These are phyloP conservation scores for Conops quadrifasciatus DNA, from an alignment of 2,888 invertebrate species.

Conservation along the genomic window DNA sequence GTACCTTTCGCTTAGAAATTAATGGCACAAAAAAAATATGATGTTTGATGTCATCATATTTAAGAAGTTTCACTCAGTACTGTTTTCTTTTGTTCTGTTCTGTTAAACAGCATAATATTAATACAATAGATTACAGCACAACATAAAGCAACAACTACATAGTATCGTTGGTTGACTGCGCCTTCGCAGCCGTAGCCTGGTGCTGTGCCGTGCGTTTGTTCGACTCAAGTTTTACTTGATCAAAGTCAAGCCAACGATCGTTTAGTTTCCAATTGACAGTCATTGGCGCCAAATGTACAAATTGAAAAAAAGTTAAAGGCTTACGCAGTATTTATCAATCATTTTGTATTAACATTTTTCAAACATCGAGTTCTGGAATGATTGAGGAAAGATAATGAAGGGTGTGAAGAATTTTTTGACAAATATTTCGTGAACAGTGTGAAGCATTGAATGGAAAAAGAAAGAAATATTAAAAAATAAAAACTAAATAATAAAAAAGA, in stretches of 20 bases:
- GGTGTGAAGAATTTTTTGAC: no score
- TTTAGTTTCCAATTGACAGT: conserved; percentile 30
- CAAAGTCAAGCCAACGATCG: neutral
- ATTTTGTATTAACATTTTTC: neutral
- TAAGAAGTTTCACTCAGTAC: no score
- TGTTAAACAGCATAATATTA: neutral
- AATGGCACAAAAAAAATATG: neutral
- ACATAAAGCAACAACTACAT: neutral
- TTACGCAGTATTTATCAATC: neutral
- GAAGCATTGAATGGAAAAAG: no score
- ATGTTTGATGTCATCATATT: neutral
- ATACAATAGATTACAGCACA: neutral
- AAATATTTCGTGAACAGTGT: no score
- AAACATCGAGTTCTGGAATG: neutral
- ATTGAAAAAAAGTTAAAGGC: no score
- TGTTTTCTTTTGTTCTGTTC: neutral
- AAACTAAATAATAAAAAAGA: no score
- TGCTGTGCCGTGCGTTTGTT: neutral
- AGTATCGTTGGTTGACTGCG: neutral
- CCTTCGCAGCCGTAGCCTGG: neutral
- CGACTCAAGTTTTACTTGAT: neutral
- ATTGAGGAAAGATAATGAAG: no score
- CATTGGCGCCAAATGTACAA: conserved; percentile 16
- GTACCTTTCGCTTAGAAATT: neutral
- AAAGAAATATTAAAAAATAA: no score